Base-by-base conservation (phyloP, 2,888 invertebrate genomes). In the Tryphoninae sp. region DNA sequence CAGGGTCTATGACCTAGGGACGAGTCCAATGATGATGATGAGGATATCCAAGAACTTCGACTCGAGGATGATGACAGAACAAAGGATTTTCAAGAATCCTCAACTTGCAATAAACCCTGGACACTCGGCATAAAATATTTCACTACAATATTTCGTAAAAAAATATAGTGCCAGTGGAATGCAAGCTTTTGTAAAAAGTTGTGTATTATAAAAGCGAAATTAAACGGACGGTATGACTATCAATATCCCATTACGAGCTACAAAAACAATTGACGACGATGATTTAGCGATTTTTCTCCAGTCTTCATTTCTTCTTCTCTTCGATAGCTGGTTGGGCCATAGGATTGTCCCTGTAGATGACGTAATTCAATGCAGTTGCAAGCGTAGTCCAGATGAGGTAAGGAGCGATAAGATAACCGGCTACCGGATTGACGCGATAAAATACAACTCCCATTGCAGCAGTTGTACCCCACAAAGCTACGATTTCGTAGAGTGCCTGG, bases 321-420 rank as follows among this genome's bases (percentile, higher is more conserved):
- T 86, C 89, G 74, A 85, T 86, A n/a, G 85, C 80, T 42, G 86
- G 79, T 19, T 91, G 89, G 0, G 92, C 68, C 74, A 59, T 68
- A 51, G 83, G 92, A 88, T 96, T 95, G 81, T 95, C 93, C 85
- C 93, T 94, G 93, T 94, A 95, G 72, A 96, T 93, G 11, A 92
- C 90, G 88, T 95, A 96, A 88, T 95, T 96, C 6, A 97, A 92
- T 26, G 94, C 93, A 0, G 95, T 93, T 0, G 97, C 97, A 82
- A 96, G 93, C 11, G 94, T 92, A 58, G 95, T 90, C 97, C 97
- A 97, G 22, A 93, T 94, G 23, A 96, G 90, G 89, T 97, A 97
- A 0, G 97, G 97, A 65, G 95, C 86, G 92, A 96, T 94, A 49
- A 97, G 88, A 84, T 93, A 93, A 3, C 95, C 95, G 22, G 97